Percentiles rank a stretch among this genome's conserved stretches.
These are phyloP conservation scores for Corythornis madagascariensis DNA, from an alignment of 2,113 vertebrate species.

Conservation along the genomic window DNA sequence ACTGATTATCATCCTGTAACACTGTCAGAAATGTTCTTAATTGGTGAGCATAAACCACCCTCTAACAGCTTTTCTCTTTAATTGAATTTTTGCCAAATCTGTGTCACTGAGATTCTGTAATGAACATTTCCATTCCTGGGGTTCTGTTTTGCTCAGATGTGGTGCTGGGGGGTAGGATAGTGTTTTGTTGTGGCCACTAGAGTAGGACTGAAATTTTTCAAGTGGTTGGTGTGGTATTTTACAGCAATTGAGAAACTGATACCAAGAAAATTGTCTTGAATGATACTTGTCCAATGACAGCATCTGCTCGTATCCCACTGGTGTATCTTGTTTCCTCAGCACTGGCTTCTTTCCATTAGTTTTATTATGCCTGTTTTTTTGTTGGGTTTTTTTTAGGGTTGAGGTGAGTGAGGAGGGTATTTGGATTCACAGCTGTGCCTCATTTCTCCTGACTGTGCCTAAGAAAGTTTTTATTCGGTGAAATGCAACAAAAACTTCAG, in stretches of 20 bases:
- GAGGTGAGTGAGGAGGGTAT: neutral
- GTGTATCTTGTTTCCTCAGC: neutral
- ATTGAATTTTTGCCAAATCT: constrained; percentile 31
- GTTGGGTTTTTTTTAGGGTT: neutral
- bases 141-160: neutral
- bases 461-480: neutral
- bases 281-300: neutral
- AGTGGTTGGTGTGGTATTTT: neutral
- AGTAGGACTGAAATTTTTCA: neutral
- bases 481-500: neutral
- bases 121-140: neutral
- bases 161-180: neutral
- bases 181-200: neutral
- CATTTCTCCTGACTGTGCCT: neutral
- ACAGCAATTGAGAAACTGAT: neutral
- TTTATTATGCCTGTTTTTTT: neutral
- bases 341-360: neutral
- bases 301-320: neutral
- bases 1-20: constrained; percentile 30
- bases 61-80: constrained; percentile 45
- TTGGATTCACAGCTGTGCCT: neutral
- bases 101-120: neutral
- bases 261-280: neutral
- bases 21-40: constrained; percentile 51
- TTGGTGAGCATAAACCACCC: neutral